Evolutionary conservation across 2,888 invertebrate genomes (phyloP), one percentile per base, ranked within the genome.

Genomic region (Erebia aethiops): DNA sequence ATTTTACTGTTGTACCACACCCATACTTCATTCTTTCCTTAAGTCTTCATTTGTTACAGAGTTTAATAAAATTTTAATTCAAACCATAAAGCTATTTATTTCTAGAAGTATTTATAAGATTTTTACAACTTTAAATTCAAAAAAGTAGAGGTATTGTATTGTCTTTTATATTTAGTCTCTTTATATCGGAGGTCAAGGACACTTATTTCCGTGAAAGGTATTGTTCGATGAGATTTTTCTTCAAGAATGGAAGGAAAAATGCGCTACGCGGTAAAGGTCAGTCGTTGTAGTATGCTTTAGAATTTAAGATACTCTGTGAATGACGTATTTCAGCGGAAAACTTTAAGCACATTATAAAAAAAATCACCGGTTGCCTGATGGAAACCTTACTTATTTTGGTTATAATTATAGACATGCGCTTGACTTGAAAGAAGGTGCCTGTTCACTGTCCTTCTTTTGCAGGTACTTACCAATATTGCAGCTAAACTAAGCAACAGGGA

Each of bases 211-310:
- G 43, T 58, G 70, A 49, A 72, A 70, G 70, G 70, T 51, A 72
- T 74, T 72, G 74, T 74, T 72, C 67, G 68, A 67, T 70, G 57
- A 71, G 66, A 74, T 54, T 72, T 71, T 67, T 65, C 58, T 68
- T 70, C 46, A 68, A 66, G 73, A 74, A 71, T 68, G 46, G 57
- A 52, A 71, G 71, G 69, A 58, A 67, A 73, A 69, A 71, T 69
- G 69, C 66, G 57, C 60, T 51, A 43, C 43, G 52, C 61, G 62
- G 63, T 56, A 74, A 74, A 74, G 71, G 67, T 70, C 52, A 54
- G 58, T 67, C 46, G 67, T 21, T 66, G 21, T 61, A 71, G 57
- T 58, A 26, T 66, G 56, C 66, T 66, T 56, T 41, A 46, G 62
- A 49, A 14, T 46, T 61, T 62, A 1, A 46, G 56, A 54, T 65